A percentile compares a stretch with the other conserved stretches of the same genome.
Evolutionary conservation across 2,797 vertebrate species (phyloP).

Genomic region (Rhodeus uyekii): DNA sequence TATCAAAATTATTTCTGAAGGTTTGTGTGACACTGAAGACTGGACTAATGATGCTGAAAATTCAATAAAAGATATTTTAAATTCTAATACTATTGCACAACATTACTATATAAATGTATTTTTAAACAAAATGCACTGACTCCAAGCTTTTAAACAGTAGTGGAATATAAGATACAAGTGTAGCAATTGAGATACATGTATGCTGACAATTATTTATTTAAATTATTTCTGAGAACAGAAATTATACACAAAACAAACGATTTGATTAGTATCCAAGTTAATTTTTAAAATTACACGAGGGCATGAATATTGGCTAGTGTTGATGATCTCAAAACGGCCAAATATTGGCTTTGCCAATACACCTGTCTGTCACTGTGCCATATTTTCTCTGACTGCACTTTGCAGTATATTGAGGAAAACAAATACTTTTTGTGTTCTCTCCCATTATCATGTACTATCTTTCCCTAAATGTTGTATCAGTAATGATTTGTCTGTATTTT

Average conservation of each 20-base stretch:
- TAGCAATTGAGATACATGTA: not conserved
- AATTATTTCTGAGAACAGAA: not conserved
- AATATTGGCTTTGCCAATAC: not conserved
- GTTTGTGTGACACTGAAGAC: not conserved
- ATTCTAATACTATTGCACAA: not conserved
- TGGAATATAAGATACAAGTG: not conserved
- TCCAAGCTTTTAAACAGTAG: not conserved
- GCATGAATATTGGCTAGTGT: not conserved
- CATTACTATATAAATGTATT: not conserved
- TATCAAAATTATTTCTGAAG: not conserved
- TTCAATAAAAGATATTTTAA: not conserved
- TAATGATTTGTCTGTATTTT: not conserved
- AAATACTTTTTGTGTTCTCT: too few relatives aligned
- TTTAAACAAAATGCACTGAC: not conserved
- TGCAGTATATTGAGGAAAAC: too few relatives aligned
- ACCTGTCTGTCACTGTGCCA: not conserved
- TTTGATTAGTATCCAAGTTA: not conserved
- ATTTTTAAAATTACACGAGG: not conserved
- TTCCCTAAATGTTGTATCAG: not conserved
- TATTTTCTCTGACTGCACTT: too few relatives aligned
- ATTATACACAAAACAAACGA: not conserved
- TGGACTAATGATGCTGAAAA: not conserved
- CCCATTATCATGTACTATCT: not conserved
- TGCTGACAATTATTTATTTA: not conserved
- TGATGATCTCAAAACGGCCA: not conserved